Evolutionary conservation across 2,113 vertebrate genomes (phyloP).

Genomic region (Merops nubicus): DNA sequence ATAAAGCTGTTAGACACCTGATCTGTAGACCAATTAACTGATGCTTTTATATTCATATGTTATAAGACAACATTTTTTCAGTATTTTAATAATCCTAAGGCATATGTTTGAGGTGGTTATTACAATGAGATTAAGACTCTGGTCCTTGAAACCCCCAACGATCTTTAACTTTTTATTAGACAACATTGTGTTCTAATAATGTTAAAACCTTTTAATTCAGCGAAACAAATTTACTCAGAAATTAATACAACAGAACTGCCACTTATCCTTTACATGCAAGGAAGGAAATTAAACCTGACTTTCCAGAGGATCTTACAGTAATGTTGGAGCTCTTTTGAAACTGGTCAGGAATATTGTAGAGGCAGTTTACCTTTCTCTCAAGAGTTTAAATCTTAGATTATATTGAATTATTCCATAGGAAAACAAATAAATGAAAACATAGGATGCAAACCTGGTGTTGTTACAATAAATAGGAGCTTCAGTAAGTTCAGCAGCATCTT

Average conservation of each 20-base stretch:
- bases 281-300: conserved; percentile 31
- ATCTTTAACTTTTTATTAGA: conserved; percentile 36
- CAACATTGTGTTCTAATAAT: conserved; percentile 9
- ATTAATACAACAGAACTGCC: conserved; percentile 18
- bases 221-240: conserved; percentile 49
- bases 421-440: background rate
- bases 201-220: conserved; percentile 46
- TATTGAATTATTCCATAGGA: background rate
- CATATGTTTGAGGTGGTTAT: conserved; percentile 21
- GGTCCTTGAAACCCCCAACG: background rate
- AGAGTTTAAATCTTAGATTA: background rate
- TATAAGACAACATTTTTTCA: background rate
- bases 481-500: background rate
- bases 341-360: background rate
- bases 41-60: background rate
- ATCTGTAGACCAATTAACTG: background rate
- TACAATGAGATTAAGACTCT: conserved; percentile 34
- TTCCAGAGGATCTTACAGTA: background rate
- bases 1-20: background rate
- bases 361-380: background rate
- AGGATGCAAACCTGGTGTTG: background rate
- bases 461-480: background rate
- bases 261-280: conserved; percentile 5
- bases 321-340: background rate
- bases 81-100: conserved; percentile 33